Evolutionary conservation across 2,113 vertebrate genomes (phyloP), one percentile per base, ranked within the genome.

Genomic region (Albula goreensis): DNA sequence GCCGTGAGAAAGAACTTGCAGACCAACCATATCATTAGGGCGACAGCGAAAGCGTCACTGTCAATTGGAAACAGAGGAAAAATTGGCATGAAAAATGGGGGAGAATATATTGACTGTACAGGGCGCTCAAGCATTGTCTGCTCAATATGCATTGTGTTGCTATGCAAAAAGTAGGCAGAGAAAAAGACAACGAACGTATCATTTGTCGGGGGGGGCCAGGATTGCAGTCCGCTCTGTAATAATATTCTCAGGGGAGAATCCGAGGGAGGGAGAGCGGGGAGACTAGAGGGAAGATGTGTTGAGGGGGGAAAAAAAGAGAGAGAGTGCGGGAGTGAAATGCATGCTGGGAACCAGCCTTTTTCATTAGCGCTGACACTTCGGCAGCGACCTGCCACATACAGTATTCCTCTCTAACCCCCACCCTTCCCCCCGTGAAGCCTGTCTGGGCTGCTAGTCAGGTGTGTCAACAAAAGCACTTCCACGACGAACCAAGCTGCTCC

Each of bases 331-430:
- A 82, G 86, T 5, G 13, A 10, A 66, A 12, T 51, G 41, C 19
- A 63, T 51, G 15, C 41, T 41, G 63, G 50, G 87, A 57, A 49
- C 53, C 2, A 2, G 50, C 41, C 52, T 80, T 70, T 41, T 22
- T 17, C 52, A n/a, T 82, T 82, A 82, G 50, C 56, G 17, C 13
- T 52, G 51, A 56, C 51, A 25, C 51, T 25, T 25, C 81, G 56
- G 51, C 51, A 57, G 81, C 50, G 56, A 57, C 81, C 81, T 82
- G 81, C 52, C 50, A 57, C 81, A 82, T 3, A 19, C 56, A 60
- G 56, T 60, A 60, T 15, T 12, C 12, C 56, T 3, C 56, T 12
- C 17, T 4, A 66, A 15, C 60, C 17, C 60, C 17, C 60, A 22
- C 31, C 31, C 31, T 41, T 41, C 31, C 31, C 31, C 31, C 31